Evolutionary conservation across 2,888 invertebrate species (phyloP).

Genomic region (Macropis europaea): DNA sequence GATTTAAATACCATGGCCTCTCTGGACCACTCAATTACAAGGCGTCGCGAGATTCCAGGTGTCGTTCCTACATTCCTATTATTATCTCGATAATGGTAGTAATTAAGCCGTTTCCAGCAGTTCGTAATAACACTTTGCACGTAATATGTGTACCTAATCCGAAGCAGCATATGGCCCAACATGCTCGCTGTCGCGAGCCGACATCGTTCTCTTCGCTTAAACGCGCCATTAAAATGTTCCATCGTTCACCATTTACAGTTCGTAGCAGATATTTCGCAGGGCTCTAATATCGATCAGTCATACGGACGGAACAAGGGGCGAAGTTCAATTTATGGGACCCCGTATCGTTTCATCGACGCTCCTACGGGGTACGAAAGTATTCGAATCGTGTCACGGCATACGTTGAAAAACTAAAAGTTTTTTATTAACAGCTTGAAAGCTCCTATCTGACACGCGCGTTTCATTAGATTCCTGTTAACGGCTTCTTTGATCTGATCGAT

Average conservation of each 20-base stretch:
- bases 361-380: not conserved
- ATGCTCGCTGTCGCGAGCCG: constrained; percentile 39
- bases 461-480: too few species aligned
- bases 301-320: constrained; percentile 31
- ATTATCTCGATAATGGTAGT: constrained; percentile 56
- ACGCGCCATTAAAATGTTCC: constrained; percentile 55
- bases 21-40: constrained; percentile 20
- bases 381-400: too few species aligned
- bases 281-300: constrained; percentile 57
- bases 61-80: constrained; percentile 54
- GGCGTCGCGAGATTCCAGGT: constrained; percentile 49
- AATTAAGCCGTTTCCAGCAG: constrained; percentile 60
- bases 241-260: constrained; percentile 51
- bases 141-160: constrained; percentile 64
- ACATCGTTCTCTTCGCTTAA: constrained; percentile 37
- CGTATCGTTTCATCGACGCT: constrained; percentile 29
- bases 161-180: constrained; percentile 65
- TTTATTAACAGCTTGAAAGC: too few species aligned
- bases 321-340: constrained; percentile 24
- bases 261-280: constrained; percentile 40
- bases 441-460: too few species aligned
- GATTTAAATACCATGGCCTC: too few species aligned
- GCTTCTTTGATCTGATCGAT: too few species aligned
- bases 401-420: too few species aligned
- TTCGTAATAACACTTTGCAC: constrained; percentile 62